Evolutionary conservation across 2,888 invertebrate genomes (phyloP).

Genomic region (Eueremaeus valkanovi): DNA sequence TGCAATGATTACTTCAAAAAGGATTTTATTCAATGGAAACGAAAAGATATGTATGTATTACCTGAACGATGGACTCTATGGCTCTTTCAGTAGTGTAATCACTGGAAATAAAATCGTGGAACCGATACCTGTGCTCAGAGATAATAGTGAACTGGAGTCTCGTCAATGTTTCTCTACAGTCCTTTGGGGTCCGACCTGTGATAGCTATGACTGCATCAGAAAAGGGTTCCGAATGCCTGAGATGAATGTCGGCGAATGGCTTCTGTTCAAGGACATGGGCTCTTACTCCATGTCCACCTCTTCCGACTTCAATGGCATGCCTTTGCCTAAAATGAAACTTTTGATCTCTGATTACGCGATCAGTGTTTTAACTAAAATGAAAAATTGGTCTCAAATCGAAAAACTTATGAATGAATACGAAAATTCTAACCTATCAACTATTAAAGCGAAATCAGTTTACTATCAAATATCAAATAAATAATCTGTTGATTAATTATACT

Average conservation of each 20-base stretch:
- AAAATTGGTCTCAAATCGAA: no score
- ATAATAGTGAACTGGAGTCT: neutral
- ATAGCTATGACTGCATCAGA: conserved; percentile 24
- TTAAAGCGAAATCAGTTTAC: no score
- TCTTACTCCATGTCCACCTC: neutral
- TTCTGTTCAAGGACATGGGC: conserved; percentile 14
- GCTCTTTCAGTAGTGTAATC: conserved; percentile 15
- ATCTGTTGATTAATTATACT: no score
- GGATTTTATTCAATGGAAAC: no score
- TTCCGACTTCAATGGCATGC: conserved; percentile 23
- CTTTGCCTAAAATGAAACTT: neutral
- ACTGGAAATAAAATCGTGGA: conserved; percentile 17
- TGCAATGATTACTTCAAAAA: neutral
- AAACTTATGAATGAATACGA: no score
- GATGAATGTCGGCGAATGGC: conserved; percentile 18
- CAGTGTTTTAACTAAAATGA: neutral
- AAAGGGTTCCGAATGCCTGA: conserved; percentile 1
- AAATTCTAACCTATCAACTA: no score
- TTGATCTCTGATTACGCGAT: neutral
- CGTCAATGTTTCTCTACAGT: neutral
- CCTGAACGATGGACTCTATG: conserved; percentile 25
- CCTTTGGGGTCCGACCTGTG: conserved; percentile 22
- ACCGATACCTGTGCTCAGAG: conserved; percentile 5
- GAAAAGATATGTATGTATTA: conserved; percentile 18
- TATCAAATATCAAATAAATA: no score